A percentile compares a stretch with the other conserved stretches of the same genome.
Conservation (phyloP, 2,113 vertebrate genomes). For the Drymodes brunneopygia region DNA sequence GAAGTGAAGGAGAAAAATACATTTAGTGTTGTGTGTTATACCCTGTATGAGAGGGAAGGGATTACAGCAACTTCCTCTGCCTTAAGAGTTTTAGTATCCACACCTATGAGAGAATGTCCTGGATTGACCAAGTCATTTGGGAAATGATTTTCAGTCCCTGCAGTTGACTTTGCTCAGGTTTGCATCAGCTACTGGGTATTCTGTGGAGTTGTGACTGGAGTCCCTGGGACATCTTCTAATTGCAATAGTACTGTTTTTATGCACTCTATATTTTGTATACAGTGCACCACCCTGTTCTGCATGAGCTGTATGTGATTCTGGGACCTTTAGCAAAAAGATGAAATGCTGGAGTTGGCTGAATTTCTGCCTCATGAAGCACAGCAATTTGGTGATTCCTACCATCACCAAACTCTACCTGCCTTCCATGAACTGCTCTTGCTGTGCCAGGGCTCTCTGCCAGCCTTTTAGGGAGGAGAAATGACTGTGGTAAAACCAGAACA, state of each 20-base stretch:
- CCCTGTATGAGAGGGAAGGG: too few relatives aligned
- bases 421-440: neutral
- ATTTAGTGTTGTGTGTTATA: neutral
- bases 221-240: neutral
- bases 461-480: neutral
- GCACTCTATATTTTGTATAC: neutral
- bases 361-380: neutral
- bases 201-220: neutral
- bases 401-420: neutral
- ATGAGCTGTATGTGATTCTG: neutral
- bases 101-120: neutral
- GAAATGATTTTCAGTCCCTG: neutral
- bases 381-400: neutral
- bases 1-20: neutral
- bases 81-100: neutral
- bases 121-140: neutral
- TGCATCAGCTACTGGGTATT: neutral
- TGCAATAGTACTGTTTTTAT: neutral
- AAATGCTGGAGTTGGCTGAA: neutral
- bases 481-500: neutral
- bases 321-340: neutral
- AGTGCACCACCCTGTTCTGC: neutral
- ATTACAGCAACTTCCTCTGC: neutral
- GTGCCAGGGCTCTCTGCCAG: neutral
- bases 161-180: neutral